Evolutionary conservation across 2,888 invertebrate genomes (phyloP), one percentile per base, ranked within the genome.

Genomic region (Parapristionchus giblindavisi): DNA sequence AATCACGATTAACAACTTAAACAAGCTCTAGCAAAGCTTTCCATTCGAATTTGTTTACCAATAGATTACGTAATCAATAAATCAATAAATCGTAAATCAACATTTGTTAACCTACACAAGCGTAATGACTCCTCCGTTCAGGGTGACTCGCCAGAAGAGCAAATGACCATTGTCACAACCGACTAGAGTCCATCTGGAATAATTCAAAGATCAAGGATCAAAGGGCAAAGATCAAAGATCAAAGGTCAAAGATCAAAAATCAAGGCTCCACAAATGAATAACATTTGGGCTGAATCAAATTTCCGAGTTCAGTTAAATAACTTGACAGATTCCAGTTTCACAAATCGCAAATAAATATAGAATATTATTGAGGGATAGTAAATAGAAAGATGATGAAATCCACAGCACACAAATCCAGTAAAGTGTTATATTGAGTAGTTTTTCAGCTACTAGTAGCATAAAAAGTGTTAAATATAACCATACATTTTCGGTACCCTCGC

Each of bases 151-250:
- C 68, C 68, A 70, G 68, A 51, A 70, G 6, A 34, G 34, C 14
- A 70, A 32, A 70, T 70, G 68, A 6, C 68, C 68, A 34, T 54
- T 54, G 14, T 70, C 68, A 14, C n/a, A 52, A 21, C 68, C 68
- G 11, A 70, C 24, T 24, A 36, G 3, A 8, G 68, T 70, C 68
- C 68, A 70, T 43, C 68, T 70, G 51, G 24, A 52, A 36, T 29
- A 48, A 32, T 14, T 17, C 5, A 27, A 11, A 29, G n/a, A n/a
- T n/a, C n/a, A n/a, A n/a, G n/a, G n/a, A n/a, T n/a, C n/a, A n/a
- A n/a, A n/a, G n/a, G n/a, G n/a, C n/a, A n/a, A n/a, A n/a, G n/a
- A n/a, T n/a, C n/a, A n/a, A n/a, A n/a, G n/a, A n/a, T n/a, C n/a
- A n/a, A n/a, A n/a, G n/a, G n/a, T n/a, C n/a, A n/a, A n/a, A n/a